Conservation (phyloP, 2,113 vertebrate species). For the Tiliqua scincoides region DNA sequence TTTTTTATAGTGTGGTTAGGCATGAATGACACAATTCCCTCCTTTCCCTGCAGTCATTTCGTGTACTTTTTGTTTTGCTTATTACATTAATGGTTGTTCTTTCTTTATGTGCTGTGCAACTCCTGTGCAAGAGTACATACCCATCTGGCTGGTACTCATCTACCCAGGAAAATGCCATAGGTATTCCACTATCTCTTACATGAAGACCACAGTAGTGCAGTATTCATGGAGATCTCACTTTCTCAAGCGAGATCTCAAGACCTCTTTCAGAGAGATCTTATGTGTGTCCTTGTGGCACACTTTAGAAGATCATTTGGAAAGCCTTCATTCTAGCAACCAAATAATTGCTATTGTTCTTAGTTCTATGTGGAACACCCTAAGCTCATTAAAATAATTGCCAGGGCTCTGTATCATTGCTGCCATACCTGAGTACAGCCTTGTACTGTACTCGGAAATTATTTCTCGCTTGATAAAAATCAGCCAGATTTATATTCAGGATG, state of each 20-base stretch:
- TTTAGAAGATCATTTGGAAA: not conserved
- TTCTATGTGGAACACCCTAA: slow-evolving; percentile 20
- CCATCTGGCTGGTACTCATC: not conserved
- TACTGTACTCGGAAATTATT: slow-evolving; percentile 58
- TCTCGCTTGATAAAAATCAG: slow-evolving; percentile 55
- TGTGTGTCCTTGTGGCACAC: no score
- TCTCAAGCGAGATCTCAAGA: no score
- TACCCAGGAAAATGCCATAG: not conserved
- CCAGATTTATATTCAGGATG: slow-evolving; percentile 42
- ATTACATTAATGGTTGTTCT: no score
- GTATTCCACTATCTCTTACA: not conserved
- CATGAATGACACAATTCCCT: not conserved
- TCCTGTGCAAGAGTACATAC: not conserved
- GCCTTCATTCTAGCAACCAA: slow-evolving; percentile 32
- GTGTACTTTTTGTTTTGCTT: not conserved
- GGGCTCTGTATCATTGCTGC: slow-evolving; percentile 45
- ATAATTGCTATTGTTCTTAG: slow-evolving; percentile 50
- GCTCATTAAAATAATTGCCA: slow-evolving; percentile 50
- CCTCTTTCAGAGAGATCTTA: not conserved
- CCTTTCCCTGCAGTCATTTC: not conserved
- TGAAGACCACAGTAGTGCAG: not conserved
- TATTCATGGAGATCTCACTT: not conserved
- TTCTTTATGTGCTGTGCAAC: not conserved
- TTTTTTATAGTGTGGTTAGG: not conserved
- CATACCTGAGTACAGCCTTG: slow-evolving; percentile 44